phyloP scores from a whole-genome alignment of 2,113 vertebrate species.

The Pterocles gutturalis region DNA sequence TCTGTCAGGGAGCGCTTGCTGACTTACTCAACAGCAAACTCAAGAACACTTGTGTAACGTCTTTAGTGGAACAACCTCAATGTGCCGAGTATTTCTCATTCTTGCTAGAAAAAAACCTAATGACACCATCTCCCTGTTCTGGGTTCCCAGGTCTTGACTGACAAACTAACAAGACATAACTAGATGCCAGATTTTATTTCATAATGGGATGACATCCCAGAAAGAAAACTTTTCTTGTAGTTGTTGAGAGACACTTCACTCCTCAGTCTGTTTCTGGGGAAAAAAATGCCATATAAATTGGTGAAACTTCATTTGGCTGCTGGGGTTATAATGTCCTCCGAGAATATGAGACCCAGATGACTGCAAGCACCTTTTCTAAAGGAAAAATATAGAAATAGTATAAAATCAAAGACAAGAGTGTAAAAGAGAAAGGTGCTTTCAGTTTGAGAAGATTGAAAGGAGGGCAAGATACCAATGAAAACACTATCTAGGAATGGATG shows the following conservation, averaged over 20 bases:
- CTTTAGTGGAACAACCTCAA: background rate
- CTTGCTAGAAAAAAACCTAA: background rate
- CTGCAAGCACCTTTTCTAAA: background rate
- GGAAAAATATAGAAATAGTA: background rate
- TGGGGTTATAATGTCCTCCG: background rate
- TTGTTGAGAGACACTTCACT: background rate
- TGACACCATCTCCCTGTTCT: background rate
- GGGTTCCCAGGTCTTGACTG: background rate
- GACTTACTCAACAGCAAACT: background rate
- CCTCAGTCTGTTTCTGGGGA: background rate
- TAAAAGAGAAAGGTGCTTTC: constrained; percentile 13
- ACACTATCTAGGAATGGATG: background rate
- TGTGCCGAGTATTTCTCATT: background rate
- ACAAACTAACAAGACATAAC: background rate
- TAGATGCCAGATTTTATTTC: background rate
- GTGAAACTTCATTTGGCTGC: background rate
- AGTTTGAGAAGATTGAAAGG: constrained; percentile 1
- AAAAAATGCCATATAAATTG: background rate
- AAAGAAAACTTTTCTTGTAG: background rate
- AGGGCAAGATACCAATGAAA: constrained; percentile 18
- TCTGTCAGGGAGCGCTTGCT: background rate
- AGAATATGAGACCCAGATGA: background rate
- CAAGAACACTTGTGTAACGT: background rate
- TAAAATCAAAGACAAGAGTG: constrained; percentile 31
- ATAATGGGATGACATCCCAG: background rate